phyloP scores from a whole-genome alignment of 2,113 vertebrate genomes.

The Anoplopoma fimbria region DNA sequence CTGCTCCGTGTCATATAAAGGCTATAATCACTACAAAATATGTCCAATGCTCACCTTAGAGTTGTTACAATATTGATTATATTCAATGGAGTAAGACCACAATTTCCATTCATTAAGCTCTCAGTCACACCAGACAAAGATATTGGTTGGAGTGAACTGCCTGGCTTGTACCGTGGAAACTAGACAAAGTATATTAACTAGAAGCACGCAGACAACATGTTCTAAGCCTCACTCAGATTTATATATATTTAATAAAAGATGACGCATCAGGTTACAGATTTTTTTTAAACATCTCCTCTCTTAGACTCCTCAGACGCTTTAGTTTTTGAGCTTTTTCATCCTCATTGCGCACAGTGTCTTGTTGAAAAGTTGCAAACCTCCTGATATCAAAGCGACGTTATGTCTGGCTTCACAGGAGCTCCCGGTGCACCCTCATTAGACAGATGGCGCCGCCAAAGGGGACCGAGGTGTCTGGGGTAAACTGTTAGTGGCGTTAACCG shows the following conservation, averaged over 20 bases:
- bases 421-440: conserved; percentile 65
- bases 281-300: no score
- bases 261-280: not conserved
- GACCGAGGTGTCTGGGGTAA: conserved; percentile 69
- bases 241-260: not conserved
- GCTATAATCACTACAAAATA: not conserved
- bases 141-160: not conserved
- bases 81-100: conserved; percentile 19
- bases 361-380: conserved; percentile 33
- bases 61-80: conserved; percentile 26
- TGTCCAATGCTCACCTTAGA: not conserved
- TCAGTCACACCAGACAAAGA: not conserved
- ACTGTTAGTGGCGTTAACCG: conserved; percentile 51
- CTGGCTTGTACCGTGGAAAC: not conserved
- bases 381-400: conserved; percentile 52
- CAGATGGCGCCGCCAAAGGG: conserved; percentile 72
- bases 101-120: conserved; percentile 1
- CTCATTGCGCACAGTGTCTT: not conserved
- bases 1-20: not conserved
- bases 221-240: not conserved
- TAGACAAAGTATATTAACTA: not conserved
- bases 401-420: conserved; percentile 61
- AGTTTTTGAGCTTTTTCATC: conserved; percentile 8
- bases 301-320: not conserved
- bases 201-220: not conserved